Base-by-base conservation (phyloP, 2,888 invertebrate species). In the Pristionchus entomophagus region DNA sequence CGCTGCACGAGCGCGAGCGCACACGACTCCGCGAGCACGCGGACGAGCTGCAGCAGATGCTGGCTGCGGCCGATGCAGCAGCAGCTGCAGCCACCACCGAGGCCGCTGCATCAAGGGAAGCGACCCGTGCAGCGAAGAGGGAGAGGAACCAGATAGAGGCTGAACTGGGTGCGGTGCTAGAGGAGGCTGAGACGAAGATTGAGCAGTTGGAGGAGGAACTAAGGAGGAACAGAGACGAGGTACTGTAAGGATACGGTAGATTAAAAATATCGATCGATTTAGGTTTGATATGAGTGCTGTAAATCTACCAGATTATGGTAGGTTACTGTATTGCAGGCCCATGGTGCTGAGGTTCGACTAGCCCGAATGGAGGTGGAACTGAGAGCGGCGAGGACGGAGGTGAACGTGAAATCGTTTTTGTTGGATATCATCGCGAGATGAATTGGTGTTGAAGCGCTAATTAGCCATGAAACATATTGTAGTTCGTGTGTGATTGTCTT, bases 11-110 rank as follows among this genome's bases (percentile, higher is more conserved):
- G n/a, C n/a, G 49, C 19, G 78, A 80, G 17, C 12, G 49, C 8
- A 22, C 1, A 5, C 78, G 51, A 26, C 41, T 78, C 35, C 56
- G 56, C 35, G 80, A 56, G 22, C 41, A 80, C n/a, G 62, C 51
- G 29, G 80, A 41, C 59, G 85, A 73, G 32, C 59, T 85, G 56
- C 77, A 35, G 29, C 32, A 26, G 19, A 84, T 45, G 69, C 51
- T 73, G 41, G 41, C 73, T 73, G 73, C 73, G 45, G 41, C 73
- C 73, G 73, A 59, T 45, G 83, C 53, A 83, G 59, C 53, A 83
- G 35, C 83, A 38, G 62, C 53, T n/a, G 45, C 38, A 29, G 26
- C 35, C 1, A 59, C 45, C 22, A n/a, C 12, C 6, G 59, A 56
- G 41, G 56, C 45, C 0, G 73, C 73, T 45, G 73, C 73, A 73